These are phyloP conservation scores for Anseranas semipalmata DNA, from an alignment of 2,113 vertebrate genomes.

Conservation along the genomic window DNA sequence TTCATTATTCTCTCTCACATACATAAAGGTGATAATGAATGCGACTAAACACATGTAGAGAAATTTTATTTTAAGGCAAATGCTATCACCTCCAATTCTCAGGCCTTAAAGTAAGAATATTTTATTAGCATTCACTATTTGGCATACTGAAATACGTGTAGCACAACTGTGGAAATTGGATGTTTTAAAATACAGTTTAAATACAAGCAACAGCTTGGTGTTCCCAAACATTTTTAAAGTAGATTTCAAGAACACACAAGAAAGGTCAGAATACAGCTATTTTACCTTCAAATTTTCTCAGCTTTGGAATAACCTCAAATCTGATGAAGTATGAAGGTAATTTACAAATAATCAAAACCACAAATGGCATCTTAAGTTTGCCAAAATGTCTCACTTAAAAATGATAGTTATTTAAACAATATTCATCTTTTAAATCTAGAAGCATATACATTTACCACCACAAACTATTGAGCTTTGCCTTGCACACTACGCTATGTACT, in stretches of 20 bases:
- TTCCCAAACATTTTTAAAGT: neutral
- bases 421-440: neutral
- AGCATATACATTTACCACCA: neutral
- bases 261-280: neutral
- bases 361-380: neutral
- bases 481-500: accelerated
- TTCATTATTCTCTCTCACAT: neutral
- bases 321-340: neutral
- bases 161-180: neutral
- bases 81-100: neutral
- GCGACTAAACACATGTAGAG: neutral
- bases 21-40: neutral
- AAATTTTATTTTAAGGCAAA: neutral
- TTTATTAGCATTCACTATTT: neutral
- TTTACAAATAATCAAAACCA: neutral
- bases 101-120: neutral
- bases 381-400: neutral
- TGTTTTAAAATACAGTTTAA: neutral
- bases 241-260: neutral
- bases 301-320: neutral
- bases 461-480: neutral
- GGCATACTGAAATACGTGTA: neutral
- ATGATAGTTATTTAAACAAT: neutral
- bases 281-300: neutral
- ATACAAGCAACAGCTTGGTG: neutral